Conservation (phyloP, 2,888 invertebrate species). For the Elmis aenea region DNA sequence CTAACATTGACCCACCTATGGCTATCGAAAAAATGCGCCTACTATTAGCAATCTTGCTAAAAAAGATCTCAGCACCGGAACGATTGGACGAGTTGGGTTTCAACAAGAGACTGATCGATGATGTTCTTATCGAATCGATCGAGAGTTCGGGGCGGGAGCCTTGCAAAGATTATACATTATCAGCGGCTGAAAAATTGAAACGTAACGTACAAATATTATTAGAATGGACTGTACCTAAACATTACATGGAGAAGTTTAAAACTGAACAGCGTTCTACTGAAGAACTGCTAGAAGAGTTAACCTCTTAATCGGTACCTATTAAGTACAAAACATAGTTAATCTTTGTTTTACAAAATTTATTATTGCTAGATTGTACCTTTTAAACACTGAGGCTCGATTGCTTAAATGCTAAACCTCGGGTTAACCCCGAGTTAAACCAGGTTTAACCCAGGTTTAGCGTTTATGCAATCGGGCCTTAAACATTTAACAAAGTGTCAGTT, state of each 20-base stretch:
- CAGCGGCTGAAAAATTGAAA: constrained; percentile 62
- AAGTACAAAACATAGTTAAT: too few relatives aligned
- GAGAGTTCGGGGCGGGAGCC: constrained; percentile 68
- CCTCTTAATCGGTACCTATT: constrained; percentile 44
- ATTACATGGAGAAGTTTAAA: constrained; percentile 71
- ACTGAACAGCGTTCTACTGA: constrained; percentile 71
- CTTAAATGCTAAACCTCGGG: too few relatives aligned
- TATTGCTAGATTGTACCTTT: too few relatives aligned
- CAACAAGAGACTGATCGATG: constrained; percentile 71
- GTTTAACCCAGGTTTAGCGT: too few relatives aligned
- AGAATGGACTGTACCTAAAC: constrained; percentile 74
- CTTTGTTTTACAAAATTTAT: too few relatives aligned
- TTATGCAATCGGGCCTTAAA: too few relatives aligned
- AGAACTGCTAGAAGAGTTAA: constrained; percentile 71
- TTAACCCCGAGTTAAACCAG: too few relatives aligned
- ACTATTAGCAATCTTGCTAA: constrained; percentile 72
- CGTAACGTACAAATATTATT: constrained; percentile 72
- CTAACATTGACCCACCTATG: constrained; percentile 52
- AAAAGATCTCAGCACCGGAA: constrained; percentile 77
- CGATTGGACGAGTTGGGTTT: constrained; percentile 72
- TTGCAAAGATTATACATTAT: constrained; percentile 53
- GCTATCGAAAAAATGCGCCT: constrained; percentile 71
- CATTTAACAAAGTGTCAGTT: too few relatives aligned
- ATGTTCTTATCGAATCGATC: constrained; percentile 72
- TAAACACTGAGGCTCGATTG: too few relatives aligned